Evolutionary conservation across 2,888 invertebrate genomes (phyloP).

Genomic region (Tipula lateralis): DNA sequence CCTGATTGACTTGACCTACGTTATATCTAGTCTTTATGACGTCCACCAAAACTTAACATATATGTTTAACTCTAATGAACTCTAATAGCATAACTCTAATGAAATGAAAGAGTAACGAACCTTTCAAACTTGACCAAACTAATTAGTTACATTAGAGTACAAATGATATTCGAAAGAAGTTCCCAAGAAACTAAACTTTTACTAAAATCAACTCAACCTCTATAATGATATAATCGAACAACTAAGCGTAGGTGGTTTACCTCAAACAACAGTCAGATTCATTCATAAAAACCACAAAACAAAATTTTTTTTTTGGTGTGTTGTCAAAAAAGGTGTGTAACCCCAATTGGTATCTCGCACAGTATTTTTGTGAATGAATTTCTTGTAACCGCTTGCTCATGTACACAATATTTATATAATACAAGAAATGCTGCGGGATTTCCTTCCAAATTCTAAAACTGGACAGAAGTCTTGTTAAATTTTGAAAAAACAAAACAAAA

Average conservation of each 20-base stretch:
- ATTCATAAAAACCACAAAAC: background rate
- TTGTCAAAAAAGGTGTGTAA: background rate
- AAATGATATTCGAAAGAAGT: background rate
- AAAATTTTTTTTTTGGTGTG: background rate
- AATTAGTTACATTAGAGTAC: too few species aligned
- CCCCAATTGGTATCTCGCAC: background rate
- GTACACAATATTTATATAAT: too few species aligned
- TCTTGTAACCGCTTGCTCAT: background rate
- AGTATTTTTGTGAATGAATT: conserved; percentile 14
- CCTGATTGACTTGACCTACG: too few species aligned
- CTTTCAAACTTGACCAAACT: too few species aligned
- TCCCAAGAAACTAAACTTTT: background rate
- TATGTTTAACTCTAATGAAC: too few species aligned
- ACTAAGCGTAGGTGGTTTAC: background rate
- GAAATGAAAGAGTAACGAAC: too few species aligned
- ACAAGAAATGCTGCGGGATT: background rate
- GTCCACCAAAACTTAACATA: too few species aligned
- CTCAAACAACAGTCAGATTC: background rate
- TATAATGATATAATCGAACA: conserved; percentile 6
- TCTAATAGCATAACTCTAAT: too few species aligned
- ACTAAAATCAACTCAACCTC: background rate
- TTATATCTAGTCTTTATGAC: too few species aligned
- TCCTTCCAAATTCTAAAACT: background rate
- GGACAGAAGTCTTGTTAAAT: background rate
- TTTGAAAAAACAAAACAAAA: background rate